Percentiles rank a stretch among this genome's conserved stretches.
These are phyloP conservation scores for Torymus texanus DNA, from an alignment of 2,888 invertebrate species.

Conservation along the genomic window DNA sequence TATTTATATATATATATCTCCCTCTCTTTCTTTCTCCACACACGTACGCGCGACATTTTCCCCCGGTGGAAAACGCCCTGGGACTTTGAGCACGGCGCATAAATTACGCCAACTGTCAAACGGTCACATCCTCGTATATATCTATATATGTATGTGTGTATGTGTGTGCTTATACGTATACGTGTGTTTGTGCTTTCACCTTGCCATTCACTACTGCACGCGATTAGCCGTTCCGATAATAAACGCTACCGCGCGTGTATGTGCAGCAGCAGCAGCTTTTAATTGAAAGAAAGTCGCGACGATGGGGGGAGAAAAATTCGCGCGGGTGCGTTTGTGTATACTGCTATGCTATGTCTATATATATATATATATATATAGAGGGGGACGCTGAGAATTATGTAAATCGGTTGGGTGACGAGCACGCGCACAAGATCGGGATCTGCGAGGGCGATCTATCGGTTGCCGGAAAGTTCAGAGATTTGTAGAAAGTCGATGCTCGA, in stretches of 20 bases:
- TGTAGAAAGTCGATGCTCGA: constrained; percentile 8
- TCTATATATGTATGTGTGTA: too few relatives aligned
- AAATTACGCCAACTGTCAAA: constrained; percentile 55
- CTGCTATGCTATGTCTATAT: too few relatives aligned
- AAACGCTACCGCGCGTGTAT: neutral
- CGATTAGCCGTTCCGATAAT: constrained; percentile 49
- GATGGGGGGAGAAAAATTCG: neutral
- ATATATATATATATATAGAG: too few relatives aligned
- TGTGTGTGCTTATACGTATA: neutral
- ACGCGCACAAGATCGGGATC: neutral
- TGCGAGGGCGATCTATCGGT: neutral
- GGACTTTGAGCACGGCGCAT: constrained; percentile 48
- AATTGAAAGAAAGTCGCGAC: constrained; percentile 54
- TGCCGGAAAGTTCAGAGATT: neutral
- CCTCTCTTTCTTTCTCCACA: constrained; percentile 25
- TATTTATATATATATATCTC: too few relatives aligned
- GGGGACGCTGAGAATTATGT: neutral
- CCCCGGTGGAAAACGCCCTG: constrained; percentile 45
- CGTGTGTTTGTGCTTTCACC: constrained; percentile 51
- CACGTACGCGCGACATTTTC: constrained; percentile 25
- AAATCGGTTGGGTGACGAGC: neutral
- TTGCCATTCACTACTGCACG: constrained; percentile 40
- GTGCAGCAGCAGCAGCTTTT: neutral
- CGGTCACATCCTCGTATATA: constrained; percentile 51
- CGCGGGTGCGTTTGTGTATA: too few relatives aligned